A percentile compares a stretch with the other conserved stretches of the same genome.
Conservation (phyloP, 1,140 invertebrate genomes). For the Sycophila sp. region DNA sequence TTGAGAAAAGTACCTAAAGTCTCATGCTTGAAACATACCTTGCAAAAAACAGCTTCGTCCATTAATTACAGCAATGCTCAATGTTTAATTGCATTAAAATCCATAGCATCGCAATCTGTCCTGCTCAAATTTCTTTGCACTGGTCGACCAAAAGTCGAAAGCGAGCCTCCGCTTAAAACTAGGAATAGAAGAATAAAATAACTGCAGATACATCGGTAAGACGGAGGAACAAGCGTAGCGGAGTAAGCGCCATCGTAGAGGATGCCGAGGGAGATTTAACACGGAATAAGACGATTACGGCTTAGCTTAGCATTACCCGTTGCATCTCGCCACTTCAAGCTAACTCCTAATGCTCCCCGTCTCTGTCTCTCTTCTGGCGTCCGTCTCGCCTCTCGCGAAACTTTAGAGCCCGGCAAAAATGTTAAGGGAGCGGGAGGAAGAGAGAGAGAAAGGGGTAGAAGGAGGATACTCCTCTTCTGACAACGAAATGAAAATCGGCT, state of each 20-base stretch:
- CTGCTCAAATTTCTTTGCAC: too few species aligned
- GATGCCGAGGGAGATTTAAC: slow-evolving; percentile 54
- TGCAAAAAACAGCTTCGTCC: too few species aligned
- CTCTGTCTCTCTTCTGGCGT: slow-evolving; percentile 33
- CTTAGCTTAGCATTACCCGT: slow-evolving; percentile 52
- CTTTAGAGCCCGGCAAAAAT: background rate
- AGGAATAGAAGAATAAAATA: background rate
- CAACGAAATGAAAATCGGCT: slow-evolving; percentile 36
- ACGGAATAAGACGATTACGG: slow-evolving; percentile 62
- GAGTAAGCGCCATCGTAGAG: background rate
- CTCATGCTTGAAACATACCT: too few species aligned
- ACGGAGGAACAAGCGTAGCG: background rate
- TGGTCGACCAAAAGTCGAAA: too few species aligned
- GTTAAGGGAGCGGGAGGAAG: background rate
- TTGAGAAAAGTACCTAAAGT: too few species aligned
- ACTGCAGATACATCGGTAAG: background rate
- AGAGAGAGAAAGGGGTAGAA: background rate
- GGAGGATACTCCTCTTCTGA: background rate
- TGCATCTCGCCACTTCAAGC: slow-evolving; percentile 34
- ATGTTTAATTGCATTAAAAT: too few species aligned
- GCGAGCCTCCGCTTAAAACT: too few species aligned
- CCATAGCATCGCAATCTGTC: too few species aligned
- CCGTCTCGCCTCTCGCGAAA: background rate
- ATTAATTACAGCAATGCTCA: too few species aligned
- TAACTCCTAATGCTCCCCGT: slow-evolving; percentile 44